Percentiles rank a stretch among this genome's conserved stretches.
Evolutionary conservation across 2,113 vertebrate species (phyloP).

Genomic region (Protobothrops flavoviridis): DNA sequence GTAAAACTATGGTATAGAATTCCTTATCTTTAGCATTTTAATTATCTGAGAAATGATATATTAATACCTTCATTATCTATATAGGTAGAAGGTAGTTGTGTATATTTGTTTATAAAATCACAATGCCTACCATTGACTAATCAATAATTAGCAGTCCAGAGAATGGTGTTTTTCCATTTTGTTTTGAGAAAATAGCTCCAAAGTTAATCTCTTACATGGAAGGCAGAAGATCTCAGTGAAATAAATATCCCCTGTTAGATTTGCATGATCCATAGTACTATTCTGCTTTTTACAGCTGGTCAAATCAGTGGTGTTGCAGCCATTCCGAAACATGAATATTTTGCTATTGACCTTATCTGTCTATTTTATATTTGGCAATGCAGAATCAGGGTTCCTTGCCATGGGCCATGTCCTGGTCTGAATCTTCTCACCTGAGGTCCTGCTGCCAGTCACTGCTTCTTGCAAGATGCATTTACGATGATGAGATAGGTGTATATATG

Average conservation of each 20-base stretch:
- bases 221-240: background rate
- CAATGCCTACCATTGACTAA: background rate
- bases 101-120: background rate
- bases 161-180: background rate
- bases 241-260: background rate
- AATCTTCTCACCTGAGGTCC: background rate
- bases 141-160: background rate
- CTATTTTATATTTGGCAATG: background rate
- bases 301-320: background rate
- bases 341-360: background rate
- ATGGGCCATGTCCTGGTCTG: background rate
- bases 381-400: background rate
- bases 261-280: background rate
- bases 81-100: too few relatives aligned
- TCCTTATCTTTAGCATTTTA: too few relatives aligned
- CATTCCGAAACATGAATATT: background rate
- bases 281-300: background rate
- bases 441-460: background rate
- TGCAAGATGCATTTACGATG: background rate
- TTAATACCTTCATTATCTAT: too few relatives aligned
- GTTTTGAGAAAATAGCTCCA: background rate
- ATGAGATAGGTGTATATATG: too few relatives aligned
- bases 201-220: background rate
- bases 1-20: background rate
- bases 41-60: too few relatives aligned